Evolutionary conservation across 2,888 invertebrate genomes (phyloP).

Genomic region (Leucania comma): DNA sequence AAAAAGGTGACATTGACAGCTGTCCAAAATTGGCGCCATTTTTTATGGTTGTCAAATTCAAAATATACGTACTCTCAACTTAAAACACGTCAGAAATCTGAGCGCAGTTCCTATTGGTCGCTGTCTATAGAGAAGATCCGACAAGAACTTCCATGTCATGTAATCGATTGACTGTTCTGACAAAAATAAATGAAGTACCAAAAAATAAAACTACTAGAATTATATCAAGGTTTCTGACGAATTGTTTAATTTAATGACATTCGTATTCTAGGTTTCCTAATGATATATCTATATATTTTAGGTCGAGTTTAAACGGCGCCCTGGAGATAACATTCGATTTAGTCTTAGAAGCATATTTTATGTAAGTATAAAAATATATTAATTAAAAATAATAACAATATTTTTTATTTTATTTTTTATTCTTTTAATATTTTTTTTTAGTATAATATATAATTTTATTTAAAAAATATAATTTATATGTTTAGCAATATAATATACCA

Average conservation of each 20-base stretch:
- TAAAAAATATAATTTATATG: too few species aligned
- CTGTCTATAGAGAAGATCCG: too few species aligned
- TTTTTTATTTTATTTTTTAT: too few species aligned
- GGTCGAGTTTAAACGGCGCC: background rate
- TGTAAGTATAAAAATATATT: too few species aligned
- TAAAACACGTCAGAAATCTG: too few species aligned
- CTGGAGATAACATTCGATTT: background rate
- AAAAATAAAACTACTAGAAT: background rate
- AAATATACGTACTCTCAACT: too few species aligned
- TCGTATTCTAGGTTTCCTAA: background rate
- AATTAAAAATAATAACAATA: background rate
- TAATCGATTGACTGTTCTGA: background rate
- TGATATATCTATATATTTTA: background rate
- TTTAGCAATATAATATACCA: too few species aligned
- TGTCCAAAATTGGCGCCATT: constrained; percentile 24
- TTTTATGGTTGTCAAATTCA: background rate
- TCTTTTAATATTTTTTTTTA: too few species aligned
- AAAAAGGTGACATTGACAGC: constrained; percentile 12
- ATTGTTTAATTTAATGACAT: background rate
- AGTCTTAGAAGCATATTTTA: too few species aligned
- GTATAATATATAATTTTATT: too few species aligned
- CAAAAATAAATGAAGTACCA: background rate
- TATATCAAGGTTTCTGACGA: background rate
- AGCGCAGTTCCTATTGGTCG: too few species aligned
- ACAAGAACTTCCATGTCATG: background rate